These are phyloP conservation scores for Tinamus major DNA, from an alignment of 2,797 vertebrate genomes.

Conservation along the genomic window DNA sequence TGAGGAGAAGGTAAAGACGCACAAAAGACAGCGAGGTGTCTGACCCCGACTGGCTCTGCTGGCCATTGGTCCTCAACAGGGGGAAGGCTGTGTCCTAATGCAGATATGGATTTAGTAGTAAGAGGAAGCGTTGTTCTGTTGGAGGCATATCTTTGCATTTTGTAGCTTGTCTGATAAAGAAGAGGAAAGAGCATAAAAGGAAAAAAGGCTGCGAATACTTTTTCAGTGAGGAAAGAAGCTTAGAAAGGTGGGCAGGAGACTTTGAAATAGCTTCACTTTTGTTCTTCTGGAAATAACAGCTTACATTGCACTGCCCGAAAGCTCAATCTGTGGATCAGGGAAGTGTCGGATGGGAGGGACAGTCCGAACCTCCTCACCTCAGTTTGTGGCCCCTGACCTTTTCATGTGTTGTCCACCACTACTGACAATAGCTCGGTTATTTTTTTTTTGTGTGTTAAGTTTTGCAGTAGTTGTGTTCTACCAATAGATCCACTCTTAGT, in stretches of 20 bases:
- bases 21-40: background rate
- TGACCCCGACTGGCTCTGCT: background rate
- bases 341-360: background rate
- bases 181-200: constrained; percentile 9
- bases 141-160: background rate
- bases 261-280: background rate
- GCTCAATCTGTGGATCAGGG: background rate
- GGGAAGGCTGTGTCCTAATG: background rate
- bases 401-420: background rate
- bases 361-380: background rate
- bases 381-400: background rate
- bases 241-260: background rate
- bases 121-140: background rate
- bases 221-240: background rate
- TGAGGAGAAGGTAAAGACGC: background rate
- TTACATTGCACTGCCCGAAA: background rate
- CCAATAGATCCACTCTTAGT: background rate
- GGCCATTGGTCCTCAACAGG: background rate
- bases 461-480: background rate
- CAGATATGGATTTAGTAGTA: background rate
- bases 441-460: background rate
- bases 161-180: background rate
- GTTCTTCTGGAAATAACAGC: background rate
- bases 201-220: background rate
- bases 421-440: background rate